Evolutionary conservation across 1,140 invertebrate genomes (phyloP).

Genomic region (Trichogramma pretiosum): DNA sequence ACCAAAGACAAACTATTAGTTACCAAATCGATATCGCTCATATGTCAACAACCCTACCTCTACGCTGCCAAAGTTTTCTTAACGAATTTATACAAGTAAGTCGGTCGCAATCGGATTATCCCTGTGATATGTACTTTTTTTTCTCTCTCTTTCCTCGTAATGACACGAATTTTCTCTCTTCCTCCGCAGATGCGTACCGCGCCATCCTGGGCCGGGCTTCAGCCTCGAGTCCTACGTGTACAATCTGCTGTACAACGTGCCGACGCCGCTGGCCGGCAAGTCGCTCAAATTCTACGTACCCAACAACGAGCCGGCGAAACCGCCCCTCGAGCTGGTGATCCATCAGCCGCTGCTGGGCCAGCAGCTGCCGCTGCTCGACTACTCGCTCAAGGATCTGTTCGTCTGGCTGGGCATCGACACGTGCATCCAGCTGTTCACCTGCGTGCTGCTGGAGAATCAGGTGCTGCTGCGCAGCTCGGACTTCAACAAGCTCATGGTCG

Average conservation of each 20-base stretch:
- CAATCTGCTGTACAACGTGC: slow-evolving; percentile 90
- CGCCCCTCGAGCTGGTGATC: slow-evolving; percentile 58
- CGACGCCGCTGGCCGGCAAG: slow-evolving; percentile 77
- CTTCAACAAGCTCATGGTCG: slow-evolving; percentile 91
- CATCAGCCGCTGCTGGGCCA: slow-evolving; percentile 61
- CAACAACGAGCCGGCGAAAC: slow-evolving; percentile 60
- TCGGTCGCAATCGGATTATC: too few relatives aligned
- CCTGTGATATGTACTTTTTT: too few relatives aligned
- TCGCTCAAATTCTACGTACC: slow-evolving; percentile 76
- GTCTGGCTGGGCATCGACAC: slow-evolving; percentile 78
- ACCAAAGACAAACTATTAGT: slow-evolving; percentile 89
- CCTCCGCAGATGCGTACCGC: slow-evolving; percentile 58
- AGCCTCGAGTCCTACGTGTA: slow-evolving; percentile 90
- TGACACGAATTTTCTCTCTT: too few relatives aligned
- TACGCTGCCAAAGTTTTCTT: slow-evolving; percentile 77
- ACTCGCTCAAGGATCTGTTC: slow-evolving; percentile 82
- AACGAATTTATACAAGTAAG: slow-evolving; percentile 74
- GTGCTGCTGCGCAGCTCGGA: slow-evolving; percentile 87
- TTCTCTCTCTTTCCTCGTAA: too few relatives aligned
- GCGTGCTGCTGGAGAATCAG: slow-evolving; percentile 94
- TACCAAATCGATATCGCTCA: slow-evolving; percentile 87
- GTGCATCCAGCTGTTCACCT: slow-evolving; percentile 88
- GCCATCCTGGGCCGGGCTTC: slow-evolving; percentile 59
- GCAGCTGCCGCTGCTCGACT: slow-evolving; percentile 91
- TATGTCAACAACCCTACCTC: slow-evolving; percentile 85